Conservation (phyloP, 2,113 vertebrate genomes). For the Uropsilus gracilis region DNA sequence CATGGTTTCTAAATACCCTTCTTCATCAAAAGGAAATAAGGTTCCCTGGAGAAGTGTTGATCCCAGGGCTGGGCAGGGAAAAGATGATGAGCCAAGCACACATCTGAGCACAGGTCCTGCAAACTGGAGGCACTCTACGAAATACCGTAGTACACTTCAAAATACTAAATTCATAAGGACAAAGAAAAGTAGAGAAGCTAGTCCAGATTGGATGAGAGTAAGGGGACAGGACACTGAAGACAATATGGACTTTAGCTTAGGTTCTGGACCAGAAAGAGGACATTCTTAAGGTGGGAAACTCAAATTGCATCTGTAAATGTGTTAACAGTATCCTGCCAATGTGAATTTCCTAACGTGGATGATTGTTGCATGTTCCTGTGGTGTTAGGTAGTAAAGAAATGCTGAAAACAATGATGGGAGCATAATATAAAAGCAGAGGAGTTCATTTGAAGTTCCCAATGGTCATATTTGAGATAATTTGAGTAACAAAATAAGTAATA, state of each 20-base stretch:
- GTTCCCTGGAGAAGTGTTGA: background rate
- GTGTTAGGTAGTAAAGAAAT: slow-evolving; percentile 1
- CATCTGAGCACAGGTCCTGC: background rate
- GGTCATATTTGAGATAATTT: background rate
- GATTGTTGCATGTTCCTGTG: background rate
- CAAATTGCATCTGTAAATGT: background rate
- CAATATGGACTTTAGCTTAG: background rate
- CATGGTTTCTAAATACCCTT: background rate
- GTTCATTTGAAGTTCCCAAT: background rate
- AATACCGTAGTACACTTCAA: background rate
- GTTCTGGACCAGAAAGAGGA: background rate
- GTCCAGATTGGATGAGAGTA: background rate
- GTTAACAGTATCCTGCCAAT: background rate
- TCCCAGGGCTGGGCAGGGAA: background rate
- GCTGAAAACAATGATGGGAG: background rate
- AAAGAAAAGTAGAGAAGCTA: background rate
- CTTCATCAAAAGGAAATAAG: background rate
- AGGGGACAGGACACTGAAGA: background rate
- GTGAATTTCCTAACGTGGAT: background rate
- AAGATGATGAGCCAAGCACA: background rate
- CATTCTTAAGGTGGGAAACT: background rate
- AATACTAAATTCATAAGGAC: background rate
- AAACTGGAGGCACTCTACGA: background rate
- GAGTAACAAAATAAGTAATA: background rate
- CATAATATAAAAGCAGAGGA: background rate